These are phyloP conservation scores for Megaceryle alcyon DNA, from an alignment of 2,797 vertebrate genomes.

Conservation along the genomic window DNA sequence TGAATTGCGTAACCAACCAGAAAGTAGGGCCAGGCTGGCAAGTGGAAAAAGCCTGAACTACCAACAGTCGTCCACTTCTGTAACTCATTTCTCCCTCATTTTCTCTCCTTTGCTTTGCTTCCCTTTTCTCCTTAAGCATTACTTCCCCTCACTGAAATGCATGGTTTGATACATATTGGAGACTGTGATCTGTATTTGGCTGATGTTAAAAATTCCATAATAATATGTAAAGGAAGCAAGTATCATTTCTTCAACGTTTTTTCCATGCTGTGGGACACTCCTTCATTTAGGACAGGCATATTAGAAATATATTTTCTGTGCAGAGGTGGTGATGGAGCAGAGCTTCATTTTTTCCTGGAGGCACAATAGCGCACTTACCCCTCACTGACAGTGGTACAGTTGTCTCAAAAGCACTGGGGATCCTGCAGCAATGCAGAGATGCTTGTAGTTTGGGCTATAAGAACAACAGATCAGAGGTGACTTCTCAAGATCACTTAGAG, in stretches of 20 bases:
- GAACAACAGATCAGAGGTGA: neutral
- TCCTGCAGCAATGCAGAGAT: neutral
- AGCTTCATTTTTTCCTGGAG: neutral
- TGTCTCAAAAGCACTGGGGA: accelerated
- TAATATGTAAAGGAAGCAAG: neutral
- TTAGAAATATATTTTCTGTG: neutral
- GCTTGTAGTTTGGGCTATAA: neutral
- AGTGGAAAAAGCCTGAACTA: neutral
- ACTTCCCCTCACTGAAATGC: neutral
- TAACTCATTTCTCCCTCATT: neutral
- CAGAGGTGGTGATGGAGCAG: neutral
- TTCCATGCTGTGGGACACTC: neutral
- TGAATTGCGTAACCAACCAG: neutral
- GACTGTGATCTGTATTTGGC: neutral
- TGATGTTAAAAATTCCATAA: neutral
- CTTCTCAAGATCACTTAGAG: neutral
- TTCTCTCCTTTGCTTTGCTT: neutral
- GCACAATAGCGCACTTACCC: accelerated
- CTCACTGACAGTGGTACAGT: neutral
- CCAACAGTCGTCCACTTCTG: neutral
- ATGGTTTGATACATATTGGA: neutral
- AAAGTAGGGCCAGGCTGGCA: neutral
- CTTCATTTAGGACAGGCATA: neutral
- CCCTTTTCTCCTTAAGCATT: neutral
- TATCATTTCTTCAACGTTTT: neutral